Evolutionary conservation across 1,140 invertebrate genomes (phyloP).

Genomic region (Teleogryllus occipitalis): DNA sequence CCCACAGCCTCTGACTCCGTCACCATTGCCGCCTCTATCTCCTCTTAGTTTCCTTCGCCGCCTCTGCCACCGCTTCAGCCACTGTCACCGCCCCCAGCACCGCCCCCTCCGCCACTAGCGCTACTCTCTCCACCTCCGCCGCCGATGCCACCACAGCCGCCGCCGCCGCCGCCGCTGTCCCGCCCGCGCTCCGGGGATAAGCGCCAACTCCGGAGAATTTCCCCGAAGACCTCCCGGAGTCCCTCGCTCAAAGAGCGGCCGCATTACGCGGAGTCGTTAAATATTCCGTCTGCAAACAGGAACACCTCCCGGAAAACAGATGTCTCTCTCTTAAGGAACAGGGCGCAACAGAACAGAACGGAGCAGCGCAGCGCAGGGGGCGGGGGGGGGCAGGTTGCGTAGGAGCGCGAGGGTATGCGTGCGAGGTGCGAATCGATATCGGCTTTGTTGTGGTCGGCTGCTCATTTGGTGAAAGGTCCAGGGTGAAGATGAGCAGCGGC

Average conservation of each 20-base stretch:
- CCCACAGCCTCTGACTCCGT: too few species aligned
- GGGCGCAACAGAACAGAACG: neutral
- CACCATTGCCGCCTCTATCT: too few species aligned
- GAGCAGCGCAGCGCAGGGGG: neutral
- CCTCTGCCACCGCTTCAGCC: too few species aligned
- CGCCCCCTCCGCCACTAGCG: too few species aligned
- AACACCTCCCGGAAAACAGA: neutral
- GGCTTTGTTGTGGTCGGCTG: too few species aligned
- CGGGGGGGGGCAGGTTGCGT: neutral
- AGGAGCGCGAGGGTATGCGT: neutral
- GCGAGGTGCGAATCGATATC: neutral
- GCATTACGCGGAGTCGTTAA: neutral
- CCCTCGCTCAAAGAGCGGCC: neutral
- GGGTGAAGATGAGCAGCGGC: too few species aligned
- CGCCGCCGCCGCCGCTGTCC: neutral
- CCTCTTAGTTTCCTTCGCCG: too few species aligned
- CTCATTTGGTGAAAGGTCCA: too few species aligned
- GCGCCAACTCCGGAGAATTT: neutral
- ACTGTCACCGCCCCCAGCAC: too few species aligned
- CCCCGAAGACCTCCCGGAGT: neutral
- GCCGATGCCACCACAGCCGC: too few species aligned
- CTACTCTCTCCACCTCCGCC: too few species aligned
- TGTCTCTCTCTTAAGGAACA: neutral
- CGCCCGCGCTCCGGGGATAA: neutral
- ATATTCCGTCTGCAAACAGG: slow-evolving; percentile 1